Conservation (phyloP, 2,888 invertebrate genomes). For the Andrena camellia region DNA sequence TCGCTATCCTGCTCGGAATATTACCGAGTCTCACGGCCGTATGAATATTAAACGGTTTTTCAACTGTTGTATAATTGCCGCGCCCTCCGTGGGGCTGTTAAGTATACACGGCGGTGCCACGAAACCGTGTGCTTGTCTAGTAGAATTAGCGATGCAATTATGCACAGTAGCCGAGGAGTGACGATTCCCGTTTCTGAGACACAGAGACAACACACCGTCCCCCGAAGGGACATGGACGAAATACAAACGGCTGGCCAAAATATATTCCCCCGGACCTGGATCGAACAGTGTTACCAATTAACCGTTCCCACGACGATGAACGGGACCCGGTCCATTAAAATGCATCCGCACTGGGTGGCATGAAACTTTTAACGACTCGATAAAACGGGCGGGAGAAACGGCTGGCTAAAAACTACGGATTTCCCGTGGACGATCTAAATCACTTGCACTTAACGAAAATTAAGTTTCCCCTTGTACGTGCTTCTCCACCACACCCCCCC, state of each 20-base stretch:
- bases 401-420: conserved; percentile 7
- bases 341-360: conserved; percentile 18
- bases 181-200: conserved; percentile 55
- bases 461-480: background rate
- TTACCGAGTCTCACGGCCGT: conserved; percentile 19
- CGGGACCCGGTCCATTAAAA: conserved; percentile 43
- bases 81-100: conserved; percentile 56
- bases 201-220: background rate
- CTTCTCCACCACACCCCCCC: background rate
- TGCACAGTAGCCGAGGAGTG: conserved; percentile 51
- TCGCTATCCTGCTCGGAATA: conserved; percentile 19
- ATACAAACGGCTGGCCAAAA: conserved; percentile 33
- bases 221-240: conserved; percentile 38
- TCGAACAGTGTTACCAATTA: conserved; percentile 53
- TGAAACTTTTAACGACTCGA: conserved; percentile 47
- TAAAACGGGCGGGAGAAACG: background rate
- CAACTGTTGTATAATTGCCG: conserved; percentile 53
- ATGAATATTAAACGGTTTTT: conserved; percentile 59
- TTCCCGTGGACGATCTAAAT: background rate
- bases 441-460: background rate
- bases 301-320: conserved; percentile 26
- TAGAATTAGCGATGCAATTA: conserved; percentile 69
- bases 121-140: conserved; percentile 52
- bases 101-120: conserved; percentile 34
- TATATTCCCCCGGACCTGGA: conserved; percentile 31